Percentiles rank a stretch among this genome's conserved stretches.
Conservation (phyloP, 2,888 invertebrate genomes). For the Lochmaea crataegi region DNA sequence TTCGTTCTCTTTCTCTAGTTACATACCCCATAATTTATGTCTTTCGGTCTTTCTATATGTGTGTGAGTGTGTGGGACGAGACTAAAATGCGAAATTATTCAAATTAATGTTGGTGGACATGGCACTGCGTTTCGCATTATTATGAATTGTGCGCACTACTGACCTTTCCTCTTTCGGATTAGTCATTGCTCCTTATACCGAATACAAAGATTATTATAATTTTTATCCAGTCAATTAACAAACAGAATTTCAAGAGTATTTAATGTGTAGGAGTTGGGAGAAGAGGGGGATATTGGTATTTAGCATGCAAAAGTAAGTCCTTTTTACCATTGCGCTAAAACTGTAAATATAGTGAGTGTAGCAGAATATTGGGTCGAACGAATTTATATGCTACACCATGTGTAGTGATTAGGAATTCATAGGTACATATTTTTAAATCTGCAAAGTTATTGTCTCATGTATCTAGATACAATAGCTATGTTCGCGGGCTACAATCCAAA, state of each 20-base stretch:
- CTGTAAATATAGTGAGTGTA: too few relatives aligned
- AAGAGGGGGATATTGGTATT: not conserved
- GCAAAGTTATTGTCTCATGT: too few relatives aligned
- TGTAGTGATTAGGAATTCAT: too few relatives aligned
- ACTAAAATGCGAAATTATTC: constrained; percentile 52
- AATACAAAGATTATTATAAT: constrained; percentile 9
- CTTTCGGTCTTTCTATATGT: constrained; percentile 34
- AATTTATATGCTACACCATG: too few relatives aligned
- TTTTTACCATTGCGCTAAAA: too few relatives aligned
- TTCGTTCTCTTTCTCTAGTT: constrained; percentile 34
- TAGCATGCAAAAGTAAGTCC: too few relatives aligned
- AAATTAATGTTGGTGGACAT: constrained; percentile 44
- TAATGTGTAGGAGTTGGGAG: not conserved
- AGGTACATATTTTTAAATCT: too few relatives aligned
- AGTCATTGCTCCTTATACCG: constrained; percentile 33
- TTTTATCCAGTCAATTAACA: not conserved
- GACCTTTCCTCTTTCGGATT: constrained; percentile 42
- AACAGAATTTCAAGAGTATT: not conserved
- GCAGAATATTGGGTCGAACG: too few relatives aligned
- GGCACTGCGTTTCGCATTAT: constrained; percentile 53
- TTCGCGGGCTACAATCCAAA: too few relatives aligned
- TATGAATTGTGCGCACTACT: constrained; percentile 52
- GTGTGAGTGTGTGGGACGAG: constrained; percentile 41
- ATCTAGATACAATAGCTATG: too few relatives aligned
- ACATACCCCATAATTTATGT: constrained; percentile 36